A percentile compares a stretch with the other conserved stretches of the same genome.
phyloP scores from a whole-genome alignment of 1,140 invertebrate species.

The Papilio glaucus region DNA sequence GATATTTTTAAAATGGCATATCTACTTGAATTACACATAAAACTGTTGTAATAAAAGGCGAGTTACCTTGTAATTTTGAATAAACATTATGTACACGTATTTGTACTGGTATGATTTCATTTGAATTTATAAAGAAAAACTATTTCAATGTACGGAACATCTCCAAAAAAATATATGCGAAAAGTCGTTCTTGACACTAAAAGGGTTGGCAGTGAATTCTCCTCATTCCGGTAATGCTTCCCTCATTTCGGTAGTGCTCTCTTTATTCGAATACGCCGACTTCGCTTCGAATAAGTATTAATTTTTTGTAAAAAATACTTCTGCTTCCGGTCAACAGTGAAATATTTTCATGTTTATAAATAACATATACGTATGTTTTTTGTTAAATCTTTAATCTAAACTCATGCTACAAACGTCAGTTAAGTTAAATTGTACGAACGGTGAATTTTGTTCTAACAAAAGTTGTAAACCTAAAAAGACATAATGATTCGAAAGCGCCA shows the following conservation, averaged over 20 bases:
- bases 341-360: background rate
- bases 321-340: background rate
- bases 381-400: no score
- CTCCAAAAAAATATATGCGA: conserved; percentile 24
- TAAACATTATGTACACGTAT: background rate
- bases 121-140: background rate
- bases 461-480: no score
- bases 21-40: background rate
- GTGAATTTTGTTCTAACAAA: no score
- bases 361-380: no score
- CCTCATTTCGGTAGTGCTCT: conserved; percentile 34
- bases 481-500: no score
- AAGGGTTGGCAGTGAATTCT: conserved; percentile 36
- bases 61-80: background rate
- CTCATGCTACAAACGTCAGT: no score
- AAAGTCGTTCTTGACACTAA: conserved; percentile 27
- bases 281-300: background rate
- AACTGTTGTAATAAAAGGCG: background rate
- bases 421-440: no score
- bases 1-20: no score
- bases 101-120: background rate
- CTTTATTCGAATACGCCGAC: conserved; percentile 17
- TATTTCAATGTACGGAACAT: conserved; percentile 8
- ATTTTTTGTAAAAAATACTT: conserved; percentile 15
- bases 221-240: conserved; percentile 31